Conservation (phyloP, 2,113 vertebrate species). For the Nestor notabilis region DNA sequence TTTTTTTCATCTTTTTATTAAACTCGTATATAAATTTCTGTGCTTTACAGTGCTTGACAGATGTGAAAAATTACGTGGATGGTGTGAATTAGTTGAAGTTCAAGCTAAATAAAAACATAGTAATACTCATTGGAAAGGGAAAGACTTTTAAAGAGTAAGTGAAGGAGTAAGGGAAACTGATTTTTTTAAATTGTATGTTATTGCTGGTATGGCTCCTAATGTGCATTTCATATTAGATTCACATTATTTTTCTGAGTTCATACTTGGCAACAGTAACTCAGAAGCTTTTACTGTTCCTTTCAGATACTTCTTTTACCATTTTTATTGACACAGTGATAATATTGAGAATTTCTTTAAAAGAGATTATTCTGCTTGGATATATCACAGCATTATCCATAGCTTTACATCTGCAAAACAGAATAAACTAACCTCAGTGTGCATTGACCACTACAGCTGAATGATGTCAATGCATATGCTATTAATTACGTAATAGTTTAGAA, state of each 20-base stretch:
- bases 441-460: background rate
- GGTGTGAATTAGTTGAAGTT: background rate
- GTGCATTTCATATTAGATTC: background rate
- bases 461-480: background rate
- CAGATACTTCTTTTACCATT: background rate
- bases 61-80: background rate
- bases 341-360: background rate
- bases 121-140: background rate
- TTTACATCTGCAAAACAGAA: background rate
- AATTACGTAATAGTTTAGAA: background rate
- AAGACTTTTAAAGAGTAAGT: background rate
- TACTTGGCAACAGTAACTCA: background rate
- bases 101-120: background rate
- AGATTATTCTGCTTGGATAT: background rate
- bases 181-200: background rate
- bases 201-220: background rate
- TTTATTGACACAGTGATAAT: background rate
- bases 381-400: background rate
- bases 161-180: background rate
- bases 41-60: background rate
- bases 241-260: background rate
- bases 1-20: background rate
- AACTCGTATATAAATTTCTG: background rate
- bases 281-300: background rate
- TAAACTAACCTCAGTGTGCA: background rate